Percentiles rank a stretch among this genome's conserved stretches.
These are phyloP conservation scores for Podabrus alpinus DNA, from an alignment of 2,888 invertebrate genomes.

Conservation along the genomic window DNA sequence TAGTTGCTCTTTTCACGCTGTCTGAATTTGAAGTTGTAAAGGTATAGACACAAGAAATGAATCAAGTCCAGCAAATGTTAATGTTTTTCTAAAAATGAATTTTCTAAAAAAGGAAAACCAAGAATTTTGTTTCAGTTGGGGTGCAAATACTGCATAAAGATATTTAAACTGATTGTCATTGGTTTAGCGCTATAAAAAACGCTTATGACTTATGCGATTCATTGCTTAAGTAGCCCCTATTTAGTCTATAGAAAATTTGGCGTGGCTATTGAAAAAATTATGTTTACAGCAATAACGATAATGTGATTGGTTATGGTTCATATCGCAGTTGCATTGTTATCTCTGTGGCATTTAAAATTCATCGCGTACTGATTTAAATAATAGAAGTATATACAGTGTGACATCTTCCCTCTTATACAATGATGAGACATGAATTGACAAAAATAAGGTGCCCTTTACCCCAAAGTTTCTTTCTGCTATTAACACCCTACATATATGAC, in stretches of 20 bases:
- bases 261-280: not conserved
- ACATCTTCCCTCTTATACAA: constrained; percentile 28
- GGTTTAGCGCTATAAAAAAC: no score
- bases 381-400: constrained; percentile 22
- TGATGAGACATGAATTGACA: constrained; percentile 32
- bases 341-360: constrained; percentile 8
- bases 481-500: constrained; percentile 51
- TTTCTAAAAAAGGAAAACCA: no score
- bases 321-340: constrained; percentile 1
- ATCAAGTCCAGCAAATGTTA: no score
- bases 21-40: no score
- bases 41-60: no score
- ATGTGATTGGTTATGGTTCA: constrained; percentile 21
- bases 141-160: no score
- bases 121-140: no score
- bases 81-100: no score
- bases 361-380: constrained; percentile 4
- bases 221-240: not conserved
- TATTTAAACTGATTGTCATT: no score
- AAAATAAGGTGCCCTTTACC: constrained; percentile 37
- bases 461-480: constrained; percentile 43
- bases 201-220: not conserved
- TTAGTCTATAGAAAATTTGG: not conserved
- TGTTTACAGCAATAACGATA: not conserved
- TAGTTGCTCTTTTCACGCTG: no score